phyloP scores from a whole-genome alignment of 2,797 vertebrate genomes.

The Threskiornis aethiopicus region DNA sequence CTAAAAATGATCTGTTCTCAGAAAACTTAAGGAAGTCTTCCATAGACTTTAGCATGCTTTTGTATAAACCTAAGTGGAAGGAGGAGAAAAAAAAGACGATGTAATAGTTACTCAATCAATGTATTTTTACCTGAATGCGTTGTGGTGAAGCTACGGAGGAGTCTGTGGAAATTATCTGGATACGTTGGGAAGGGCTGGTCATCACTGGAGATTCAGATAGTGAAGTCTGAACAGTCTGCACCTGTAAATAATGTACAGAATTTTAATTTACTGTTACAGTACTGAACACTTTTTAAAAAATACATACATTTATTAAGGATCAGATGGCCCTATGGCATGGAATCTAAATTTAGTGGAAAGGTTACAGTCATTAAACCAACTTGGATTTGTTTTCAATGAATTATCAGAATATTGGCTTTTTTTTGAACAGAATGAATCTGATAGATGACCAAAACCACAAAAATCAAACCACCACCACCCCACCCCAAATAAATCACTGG shows the following conservation, averaged over 20 bases:
- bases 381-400: neutral
- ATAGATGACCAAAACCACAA: neutral
- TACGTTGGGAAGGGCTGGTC: conserved; percentile 91
- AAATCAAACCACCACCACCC: neutral
- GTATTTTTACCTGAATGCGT: conserved; percentile 87
- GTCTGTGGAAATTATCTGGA: conserved; percentile 93
- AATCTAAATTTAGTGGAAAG: neutral
- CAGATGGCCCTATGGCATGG: neutral
- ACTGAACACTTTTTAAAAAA: neutral
- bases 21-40: neutral
- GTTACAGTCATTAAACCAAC: neutral
- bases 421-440: neutral
- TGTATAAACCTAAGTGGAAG: neutral
- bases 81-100: neutral
- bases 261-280: neutral
- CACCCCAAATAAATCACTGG: neutral
- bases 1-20: neutral
- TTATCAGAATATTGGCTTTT: neutral
- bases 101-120: neutral
- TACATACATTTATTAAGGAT: neutral
- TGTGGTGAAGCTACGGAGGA: conserved; percentile 86
- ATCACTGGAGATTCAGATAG: conserved; percentile 87
- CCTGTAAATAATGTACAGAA: conserved; percentile 67
- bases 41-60: neutral
- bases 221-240: conserved; percentile 76